Conservation (phyloP, 2,888 invertebrate genomes). For the Celastrina argiolus region DNA sequence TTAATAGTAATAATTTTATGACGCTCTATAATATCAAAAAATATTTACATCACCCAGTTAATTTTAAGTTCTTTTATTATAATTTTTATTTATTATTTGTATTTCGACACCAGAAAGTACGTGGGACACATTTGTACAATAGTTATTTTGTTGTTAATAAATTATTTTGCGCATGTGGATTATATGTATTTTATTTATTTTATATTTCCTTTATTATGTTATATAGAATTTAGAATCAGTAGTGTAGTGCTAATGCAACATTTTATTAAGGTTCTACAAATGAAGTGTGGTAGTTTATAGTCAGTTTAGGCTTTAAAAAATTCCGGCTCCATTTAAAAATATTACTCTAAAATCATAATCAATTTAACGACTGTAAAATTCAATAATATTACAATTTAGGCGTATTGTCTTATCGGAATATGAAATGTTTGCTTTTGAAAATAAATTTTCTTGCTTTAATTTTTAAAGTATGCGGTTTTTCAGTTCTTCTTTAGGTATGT, state of each 20-base stretch:
- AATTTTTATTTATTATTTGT: background rate
- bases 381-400: background rate
- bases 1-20: constrained; percentile 1
- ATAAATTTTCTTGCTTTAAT: background rate
- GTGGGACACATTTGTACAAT: background rate
- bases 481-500: too few species aligned
- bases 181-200: background rate
- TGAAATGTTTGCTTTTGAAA: background rate
- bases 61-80: background rate
- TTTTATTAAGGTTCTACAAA: background rate
- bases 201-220: background rate
- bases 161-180: background rate
- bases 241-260: background rate
- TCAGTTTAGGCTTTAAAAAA: background rate
- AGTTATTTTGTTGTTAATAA: constrained; percentile 13
- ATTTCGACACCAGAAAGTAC: background rate
- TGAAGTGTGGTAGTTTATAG: background rate
- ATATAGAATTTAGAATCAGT: background rate
- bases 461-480: too few species aligned
- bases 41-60: background rate
- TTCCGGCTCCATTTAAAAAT: background rate
- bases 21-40: constrained; percentile 4
- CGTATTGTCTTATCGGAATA: background rate
- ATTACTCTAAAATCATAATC: background rate
- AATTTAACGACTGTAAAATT: background rate